phyloP scores from a whole-genome alignment of 2,113 vertebrate species.

The Actinemys pallida region DNA sequence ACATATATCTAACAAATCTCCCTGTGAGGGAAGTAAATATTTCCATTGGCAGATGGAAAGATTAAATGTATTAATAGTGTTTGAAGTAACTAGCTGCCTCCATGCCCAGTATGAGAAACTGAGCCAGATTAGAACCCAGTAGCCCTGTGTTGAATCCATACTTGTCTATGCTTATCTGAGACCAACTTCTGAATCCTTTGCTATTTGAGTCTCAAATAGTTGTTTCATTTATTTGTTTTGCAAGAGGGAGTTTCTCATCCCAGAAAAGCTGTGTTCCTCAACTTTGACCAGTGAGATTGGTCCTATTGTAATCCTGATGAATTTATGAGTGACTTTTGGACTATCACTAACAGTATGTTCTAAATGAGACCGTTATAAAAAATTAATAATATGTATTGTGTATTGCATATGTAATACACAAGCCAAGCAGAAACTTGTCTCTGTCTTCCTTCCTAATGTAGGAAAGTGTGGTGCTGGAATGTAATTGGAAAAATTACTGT shows the following conservation, averaged over 20 bases:
- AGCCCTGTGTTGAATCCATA: not conserved
- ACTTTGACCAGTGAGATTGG: constrained; percentile 44
- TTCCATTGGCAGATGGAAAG: no score
- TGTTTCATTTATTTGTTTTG: constrained; percentile 1
- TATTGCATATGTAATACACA: not conserved
- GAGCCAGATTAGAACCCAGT: no score
- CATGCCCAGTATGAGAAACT: no score
- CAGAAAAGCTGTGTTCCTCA: constrained; percentile 49
- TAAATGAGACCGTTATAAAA: constrained; percentile 68
- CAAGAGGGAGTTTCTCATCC: constrained; percentile 14
- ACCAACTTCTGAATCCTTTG: constrained; percentile 7
- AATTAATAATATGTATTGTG: constrained; percentile 71
- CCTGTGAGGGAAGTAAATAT: no score
- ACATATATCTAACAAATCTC: no score
- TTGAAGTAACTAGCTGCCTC: no score
- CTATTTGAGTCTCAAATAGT: not conserved
- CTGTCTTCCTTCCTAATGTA: constrained; percentile 52
- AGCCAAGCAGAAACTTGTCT: constrained; percentile 65
- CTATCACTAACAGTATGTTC: constrained; percentile 52
- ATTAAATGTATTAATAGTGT: no score
- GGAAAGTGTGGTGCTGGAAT: not conserved
- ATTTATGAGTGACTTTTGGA: constrained; percentile 57
- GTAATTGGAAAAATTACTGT: not conserved
- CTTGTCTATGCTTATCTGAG: not conserved
- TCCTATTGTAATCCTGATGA: constrained; percentile 7